Conservation (phyloP, 1,140 invertebrate species). For the Neelides sp. region DNA sequence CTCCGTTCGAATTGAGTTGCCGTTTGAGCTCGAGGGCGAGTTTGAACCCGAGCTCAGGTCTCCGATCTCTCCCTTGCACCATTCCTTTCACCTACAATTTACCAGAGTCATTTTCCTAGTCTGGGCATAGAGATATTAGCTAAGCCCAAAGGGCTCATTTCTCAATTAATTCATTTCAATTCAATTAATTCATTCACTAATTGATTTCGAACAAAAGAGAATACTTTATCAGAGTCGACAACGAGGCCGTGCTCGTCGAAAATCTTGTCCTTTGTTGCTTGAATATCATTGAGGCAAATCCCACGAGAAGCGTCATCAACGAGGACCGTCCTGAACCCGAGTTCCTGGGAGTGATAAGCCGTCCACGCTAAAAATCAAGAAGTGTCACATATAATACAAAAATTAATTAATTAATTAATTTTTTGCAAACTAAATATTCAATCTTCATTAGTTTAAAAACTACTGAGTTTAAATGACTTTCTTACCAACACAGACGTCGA, state of each 20-base stretch:
- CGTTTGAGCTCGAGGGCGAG: conserved; percentile 66
- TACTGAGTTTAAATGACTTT: not conserved
- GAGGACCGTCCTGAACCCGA: conserved; percentile 77
- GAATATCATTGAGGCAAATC: conserved; percentile 69
- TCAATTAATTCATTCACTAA: too few relatives aligned
- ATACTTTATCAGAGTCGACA: conserved; percentile 47
- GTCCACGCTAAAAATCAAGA: conserved; percentile 54
- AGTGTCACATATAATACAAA: not conserved
- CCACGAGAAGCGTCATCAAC: conserved; percentile 84
- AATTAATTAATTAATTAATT: too few relatives aligned
- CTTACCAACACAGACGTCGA: conserved; percentile 88
- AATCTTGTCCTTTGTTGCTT: conserved; percentile 62
- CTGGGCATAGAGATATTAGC: too few relatives aligned
- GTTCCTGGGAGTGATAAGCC: conserved; percentile 67
- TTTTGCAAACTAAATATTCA: not conserved
- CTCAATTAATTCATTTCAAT: too few relatives aligned
- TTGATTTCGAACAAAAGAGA: not conserved
- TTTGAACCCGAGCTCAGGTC: conserved; percentile 74
- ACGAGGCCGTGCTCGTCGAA: conserved; percentile 61
- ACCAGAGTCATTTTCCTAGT: too few relatives aligned
- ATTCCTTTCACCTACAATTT: conserved; percentile 56
- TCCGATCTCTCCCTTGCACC: conserved; percentile 70
- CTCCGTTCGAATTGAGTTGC: conserved; percentile 9
- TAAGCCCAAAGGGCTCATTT: too few relatives aligned
- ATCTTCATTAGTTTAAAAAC: not conserved